Percentiles rank a stretch among this genome's conserved stretches.
Conservation (phyloP, 2,888 invertebrate species). For the Polyommatus iphigenia region DNA sequence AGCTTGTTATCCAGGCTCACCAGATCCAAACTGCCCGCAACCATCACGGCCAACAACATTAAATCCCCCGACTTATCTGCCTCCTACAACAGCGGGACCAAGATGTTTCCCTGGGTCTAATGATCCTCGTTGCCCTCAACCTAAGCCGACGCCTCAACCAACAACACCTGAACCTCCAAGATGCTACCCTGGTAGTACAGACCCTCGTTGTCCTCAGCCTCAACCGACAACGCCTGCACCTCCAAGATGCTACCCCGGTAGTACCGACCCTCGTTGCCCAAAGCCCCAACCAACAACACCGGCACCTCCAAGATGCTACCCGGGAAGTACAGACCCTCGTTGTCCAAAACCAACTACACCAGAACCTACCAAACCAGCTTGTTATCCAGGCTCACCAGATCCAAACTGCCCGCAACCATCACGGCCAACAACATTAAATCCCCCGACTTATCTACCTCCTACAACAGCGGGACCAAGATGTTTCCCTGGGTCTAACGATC, state of each 20-base stretch:
- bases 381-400: too few species aligned
- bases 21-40: constrained; percentile 45
- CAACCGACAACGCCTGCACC: constrained; percentile 43
- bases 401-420: too few species aligned
- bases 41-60: constrained; percentile 43
- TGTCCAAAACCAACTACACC: constrained; percentile 45
- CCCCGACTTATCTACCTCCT: too few species aligned
- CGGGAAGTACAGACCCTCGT: constrained; percentile 45
- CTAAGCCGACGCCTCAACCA: constrained; percentile 40
- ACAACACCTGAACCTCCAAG: constrained; percentile 42
- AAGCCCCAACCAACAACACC: constrained; percentile 39
- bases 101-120: constrained; percentile 49
- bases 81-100: constrained; percentile 39
- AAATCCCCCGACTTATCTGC: constrained; percentile 33
- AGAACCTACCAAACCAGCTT: not conserved
- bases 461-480: too few species aligned
- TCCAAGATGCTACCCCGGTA: constrained; percentile 51
- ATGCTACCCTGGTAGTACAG: constrained; percentile 47
- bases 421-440: too few species aligned
- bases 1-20: constrained; percentile 40
- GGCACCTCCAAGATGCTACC: constrained; percentile 44
- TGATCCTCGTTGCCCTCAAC: constrained; percentile 43
- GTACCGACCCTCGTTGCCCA: constrained; percentile 47
- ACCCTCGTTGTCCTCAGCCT: constrained; percentile 51
- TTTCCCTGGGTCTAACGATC: too few species aligned